A percentile compares a stretch with the other conserved stretches of the same genome.
These are phyloP conservation scores for Cantharis rufa DNA, from an alignment of 2,888 invertebrate genomes.

Conservation along the genomic window DNA sequence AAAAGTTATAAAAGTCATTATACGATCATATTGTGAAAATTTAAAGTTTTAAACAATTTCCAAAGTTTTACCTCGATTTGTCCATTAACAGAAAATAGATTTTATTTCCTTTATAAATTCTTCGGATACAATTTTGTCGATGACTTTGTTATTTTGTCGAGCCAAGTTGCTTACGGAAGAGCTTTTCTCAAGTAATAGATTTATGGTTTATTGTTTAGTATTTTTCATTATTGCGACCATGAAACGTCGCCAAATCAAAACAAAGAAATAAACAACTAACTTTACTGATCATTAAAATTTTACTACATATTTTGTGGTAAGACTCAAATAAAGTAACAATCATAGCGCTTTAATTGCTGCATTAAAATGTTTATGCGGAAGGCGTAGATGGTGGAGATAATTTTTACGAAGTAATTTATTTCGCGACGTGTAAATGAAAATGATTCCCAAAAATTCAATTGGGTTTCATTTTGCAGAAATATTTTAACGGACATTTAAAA, in stretches of 20 bases:
- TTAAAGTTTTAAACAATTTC: conserved; percentile 24
- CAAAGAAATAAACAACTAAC: conserved; percentile 33
- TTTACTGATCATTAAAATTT: conserved; percentile 41
- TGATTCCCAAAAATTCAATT: background rate
- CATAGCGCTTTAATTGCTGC: conserved; percentile 37
- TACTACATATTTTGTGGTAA: conserved; percentile 39
- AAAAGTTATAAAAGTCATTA: conserved; percentile 35
- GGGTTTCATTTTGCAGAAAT: background rate
- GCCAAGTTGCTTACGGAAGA: conserved; percentile 27
- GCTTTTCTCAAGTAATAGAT: conserved; percentile 22
- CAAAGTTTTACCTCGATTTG: conserved; percentile 25
- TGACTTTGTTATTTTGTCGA: conserved; percentile 21
- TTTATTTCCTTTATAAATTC: conserved; percentile 26
- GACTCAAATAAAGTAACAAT: conserved; percentile 32
- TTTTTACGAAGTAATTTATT: conserved; percentile 27
- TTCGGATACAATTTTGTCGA: conserved; percentile 10
- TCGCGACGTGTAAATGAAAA: background rate
- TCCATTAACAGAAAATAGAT: conserved; percentile 27
- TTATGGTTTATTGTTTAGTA: conserved; percentile 27
- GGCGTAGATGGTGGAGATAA: conserved; percentile 31
- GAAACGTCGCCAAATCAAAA: conserved; percentile 15
- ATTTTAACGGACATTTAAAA: conserved; percentile 11
- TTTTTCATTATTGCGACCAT: conserved; percentile 21
- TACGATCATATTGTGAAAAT: conserved; percentile 33
- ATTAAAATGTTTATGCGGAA: conserved; percentile 37